Evolutionary conservation across 2,113 vertebrate species (phyloP).

Genomic region (Gadus chalcogrammus): DNA sequence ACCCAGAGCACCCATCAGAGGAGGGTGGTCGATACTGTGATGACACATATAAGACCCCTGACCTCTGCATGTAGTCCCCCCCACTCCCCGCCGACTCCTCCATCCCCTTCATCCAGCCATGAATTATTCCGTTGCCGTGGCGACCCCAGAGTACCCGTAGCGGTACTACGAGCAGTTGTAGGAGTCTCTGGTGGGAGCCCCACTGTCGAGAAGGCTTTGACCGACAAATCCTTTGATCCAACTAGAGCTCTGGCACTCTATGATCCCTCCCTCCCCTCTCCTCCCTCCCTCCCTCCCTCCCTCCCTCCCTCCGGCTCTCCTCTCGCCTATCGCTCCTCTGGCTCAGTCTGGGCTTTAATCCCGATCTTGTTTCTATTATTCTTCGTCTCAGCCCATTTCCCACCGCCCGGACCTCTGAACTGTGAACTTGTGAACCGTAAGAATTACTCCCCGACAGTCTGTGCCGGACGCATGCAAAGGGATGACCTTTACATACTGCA

Average conservation of each 20-base stretch:
- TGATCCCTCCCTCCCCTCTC: slow-evolving; percentile 53
- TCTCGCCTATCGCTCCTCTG: neutral
- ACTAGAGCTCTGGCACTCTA: slow-evolving; percentile 58
- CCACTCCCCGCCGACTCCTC: too few species aligned
- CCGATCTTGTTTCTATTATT: neutral
- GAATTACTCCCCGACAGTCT: too few species aligned
- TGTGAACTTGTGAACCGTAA: too few species aligned
- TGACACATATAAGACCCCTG: neutral
- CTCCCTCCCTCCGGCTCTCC: neutral
- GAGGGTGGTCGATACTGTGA: neutral
- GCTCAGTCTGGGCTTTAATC: neutral
- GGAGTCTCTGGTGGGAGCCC: too few species aligned
- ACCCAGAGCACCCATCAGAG: too few species aligned
- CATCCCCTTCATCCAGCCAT: slow-evolving; percentile 36
- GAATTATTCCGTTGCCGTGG: slow-evolving; percentile 61
- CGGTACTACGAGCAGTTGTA: neutral
- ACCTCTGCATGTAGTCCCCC: neutral
- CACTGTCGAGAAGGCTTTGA: slow-evolving; percentile 59
- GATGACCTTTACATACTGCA: too few species aligned
- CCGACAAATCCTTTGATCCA: slow-evolving; percentile 74
- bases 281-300: slow-evolving; percentile 14
- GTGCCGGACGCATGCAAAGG: too few species aligned
- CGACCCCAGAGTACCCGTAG: slow-evolving; percentile 50
- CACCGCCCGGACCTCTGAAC: neutral
- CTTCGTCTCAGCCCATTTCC: neutral